These are phyloP conservation scores for Brachyistius frenatus DNA, from an alignment of 2,113 vertebrate species.

Conservation along the genomic window DNA sequence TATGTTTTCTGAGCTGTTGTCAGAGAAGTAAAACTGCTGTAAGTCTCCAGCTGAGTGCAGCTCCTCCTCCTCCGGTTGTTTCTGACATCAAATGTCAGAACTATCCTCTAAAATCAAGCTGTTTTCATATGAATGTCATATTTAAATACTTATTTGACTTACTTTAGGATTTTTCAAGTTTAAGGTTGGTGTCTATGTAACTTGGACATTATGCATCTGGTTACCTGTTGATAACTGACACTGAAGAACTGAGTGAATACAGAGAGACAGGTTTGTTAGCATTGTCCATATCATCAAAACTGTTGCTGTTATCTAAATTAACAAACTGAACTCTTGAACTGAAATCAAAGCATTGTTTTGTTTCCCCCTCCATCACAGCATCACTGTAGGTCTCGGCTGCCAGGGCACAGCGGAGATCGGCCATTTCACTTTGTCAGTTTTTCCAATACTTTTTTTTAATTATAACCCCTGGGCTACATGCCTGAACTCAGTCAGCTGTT, in stretches of 20 bases:
- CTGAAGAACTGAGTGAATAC: not conserved
- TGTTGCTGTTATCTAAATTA: not conserved
- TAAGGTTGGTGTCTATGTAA: not conserved
- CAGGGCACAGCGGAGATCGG: not conserved
- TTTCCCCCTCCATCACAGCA: constrained; percentile 11
- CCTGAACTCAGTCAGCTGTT: not conserved
- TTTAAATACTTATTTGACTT: too few species aligned
- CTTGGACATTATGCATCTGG: not conserved
- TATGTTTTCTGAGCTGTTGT: not conserved
- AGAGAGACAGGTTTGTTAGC: not conserved
- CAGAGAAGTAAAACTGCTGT: not conserved
- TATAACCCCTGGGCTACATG: not conserved
- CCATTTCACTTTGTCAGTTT: not conserved
- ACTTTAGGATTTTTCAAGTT: too few species aligned
- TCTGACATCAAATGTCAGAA: not conserved
- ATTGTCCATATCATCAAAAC: not conserved
- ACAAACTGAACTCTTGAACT: not conserved
- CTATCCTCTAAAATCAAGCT: too few species aligned
- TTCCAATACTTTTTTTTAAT: constrained; percentile 12
- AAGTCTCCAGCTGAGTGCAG: not conserved
- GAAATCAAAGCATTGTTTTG: constrained; percentile 23
- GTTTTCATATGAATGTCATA: too few species aligned
- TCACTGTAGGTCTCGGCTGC: not conserved
- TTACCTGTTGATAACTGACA: not conserved
- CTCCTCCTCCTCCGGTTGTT: not conserved